A percentile compares a stretch with the other conserved stretches of the same genome.
Evolutionary conservation across 2,797 vertebrate genomes (phyloP).

Genomic region (Sebastes matsubarae): DNA sequence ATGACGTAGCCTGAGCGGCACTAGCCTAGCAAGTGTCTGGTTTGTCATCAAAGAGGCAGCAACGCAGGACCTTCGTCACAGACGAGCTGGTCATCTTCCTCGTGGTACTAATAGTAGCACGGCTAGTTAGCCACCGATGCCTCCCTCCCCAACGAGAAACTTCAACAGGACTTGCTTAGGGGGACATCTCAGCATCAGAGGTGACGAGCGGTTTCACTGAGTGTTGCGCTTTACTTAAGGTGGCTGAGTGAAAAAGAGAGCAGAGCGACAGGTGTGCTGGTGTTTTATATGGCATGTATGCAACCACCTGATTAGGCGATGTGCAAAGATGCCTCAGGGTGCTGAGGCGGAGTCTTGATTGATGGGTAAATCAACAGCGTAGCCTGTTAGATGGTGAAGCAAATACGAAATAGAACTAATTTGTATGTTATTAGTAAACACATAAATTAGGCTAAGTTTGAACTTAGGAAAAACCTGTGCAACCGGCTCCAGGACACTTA

Average conservation of each 20-base stretch:
- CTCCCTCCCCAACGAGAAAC: background rate
- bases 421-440: background rate
- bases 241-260: background rate
- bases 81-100: background rate
- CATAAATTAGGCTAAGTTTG: background rate
- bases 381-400: background rate
- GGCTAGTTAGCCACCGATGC: background rate
- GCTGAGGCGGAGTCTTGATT: background rate
- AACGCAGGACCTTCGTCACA: too few species aligned
- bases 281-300: background rate
- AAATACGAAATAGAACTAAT: background rate
- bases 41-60: background rate
- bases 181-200: background rate
- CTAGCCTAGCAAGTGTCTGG: background rate
- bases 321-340: background rate
- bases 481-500: slow-evolving; percentile 55
- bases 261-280: background rate
- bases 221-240: background rate
- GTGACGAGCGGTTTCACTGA: background rate
- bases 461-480: background rate
- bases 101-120: background rate
- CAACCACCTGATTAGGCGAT: background rate
- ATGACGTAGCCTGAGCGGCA: background rate
- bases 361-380: background rate
- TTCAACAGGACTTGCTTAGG: background rate